Evolutionary conservation across 2,113 vertebrate species (phyloP), one percentile per base, ranked within the genome.

Genomic region (Myiozetetes cayanensis): DNA sequence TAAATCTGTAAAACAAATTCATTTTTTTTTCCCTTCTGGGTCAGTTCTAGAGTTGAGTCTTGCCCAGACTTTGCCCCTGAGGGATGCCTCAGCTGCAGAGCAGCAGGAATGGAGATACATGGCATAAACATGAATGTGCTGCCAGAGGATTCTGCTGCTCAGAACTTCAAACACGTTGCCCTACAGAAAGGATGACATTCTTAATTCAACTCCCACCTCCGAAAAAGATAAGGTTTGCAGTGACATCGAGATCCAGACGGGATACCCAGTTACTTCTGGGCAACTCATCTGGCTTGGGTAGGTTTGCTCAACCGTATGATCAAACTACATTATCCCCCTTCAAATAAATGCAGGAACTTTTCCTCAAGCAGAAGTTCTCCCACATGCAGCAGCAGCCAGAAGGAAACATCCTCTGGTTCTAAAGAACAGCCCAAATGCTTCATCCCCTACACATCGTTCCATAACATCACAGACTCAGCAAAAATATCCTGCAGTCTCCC

Each of bases 1-100:
- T 65, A 78, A 81, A 90, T 65, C 85, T 90, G 68, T 65, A 82
- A 95, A 93, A 49, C 90, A 95, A 84, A 63, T 85, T 81, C 65
- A 33, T 46, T 81, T 72, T 85, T 81, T 81, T 52, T 46, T 84
- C 27, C 91, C 92, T 95, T 66, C 79, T 92, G 73, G 94, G 83
- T 86, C 92, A 75, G 88, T 74, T 86, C 66, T 33, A 68, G 75
- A 94, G 75, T 37, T 76, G 92, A 86, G 4, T 61, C 71, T 89
- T 80, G 68, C 85, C 49, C 83, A 94, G 76, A 56, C 75, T 63
- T 44, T 78, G 63, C 31, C 90, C 83, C 68, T 66, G 16, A 87
- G 82, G 72, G 67, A 52, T 33, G 71, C 55, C 93, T 70, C 67
- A n/a, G 75, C 63, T 86, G 67, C 72, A 88, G 8, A 62, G 46